Conservation (phyloP, 2,113 vertebrate genomes). For the Nothocercus nigrocapillus region DNA sequence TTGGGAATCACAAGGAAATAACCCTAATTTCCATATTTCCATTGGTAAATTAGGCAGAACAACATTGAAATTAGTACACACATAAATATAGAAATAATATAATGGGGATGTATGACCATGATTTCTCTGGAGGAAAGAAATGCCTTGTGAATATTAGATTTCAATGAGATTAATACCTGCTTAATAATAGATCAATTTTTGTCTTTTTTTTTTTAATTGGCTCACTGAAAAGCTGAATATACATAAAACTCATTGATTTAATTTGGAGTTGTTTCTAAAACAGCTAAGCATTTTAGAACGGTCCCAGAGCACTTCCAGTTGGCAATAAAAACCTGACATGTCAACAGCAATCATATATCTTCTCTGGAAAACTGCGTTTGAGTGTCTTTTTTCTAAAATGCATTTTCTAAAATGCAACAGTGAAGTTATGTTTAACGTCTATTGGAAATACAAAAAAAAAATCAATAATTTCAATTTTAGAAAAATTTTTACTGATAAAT, state of each 20-base stretch:
- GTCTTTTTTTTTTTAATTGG: not conserved
- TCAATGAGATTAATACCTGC: not conserved
- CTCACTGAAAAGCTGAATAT: not conserved
- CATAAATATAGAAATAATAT: not conserved
- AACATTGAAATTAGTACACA: fast-evolving
- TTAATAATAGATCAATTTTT: not conserved
- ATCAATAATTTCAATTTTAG: no score
- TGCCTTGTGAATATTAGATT: not conserved
- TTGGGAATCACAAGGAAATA: not conserved
- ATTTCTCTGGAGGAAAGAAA: not conserved
- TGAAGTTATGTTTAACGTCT: not conserved
- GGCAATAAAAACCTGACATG: constrained; percentile 5
- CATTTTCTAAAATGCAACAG: not conserved
- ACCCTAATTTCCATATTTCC: not conserved
- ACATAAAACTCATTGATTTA: not conserved
- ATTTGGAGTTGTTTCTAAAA: not conserved
- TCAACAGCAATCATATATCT: not conserved
- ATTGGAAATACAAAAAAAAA: not conserved
- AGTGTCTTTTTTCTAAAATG: not conserved
- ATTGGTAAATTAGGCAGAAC: not conserved
- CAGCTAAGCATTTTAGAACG: constrained; percentile 18
- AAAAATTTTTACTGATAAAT: not conserved
- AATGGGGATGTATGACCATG: not conserved
- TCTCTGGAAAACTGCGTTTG: not conserved
- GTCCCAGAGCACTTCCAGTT: not conserved